Base-by-base conservation (phyloP, 2,113 vertebrate genomes). In the Oriolus oriolus region DNA sequence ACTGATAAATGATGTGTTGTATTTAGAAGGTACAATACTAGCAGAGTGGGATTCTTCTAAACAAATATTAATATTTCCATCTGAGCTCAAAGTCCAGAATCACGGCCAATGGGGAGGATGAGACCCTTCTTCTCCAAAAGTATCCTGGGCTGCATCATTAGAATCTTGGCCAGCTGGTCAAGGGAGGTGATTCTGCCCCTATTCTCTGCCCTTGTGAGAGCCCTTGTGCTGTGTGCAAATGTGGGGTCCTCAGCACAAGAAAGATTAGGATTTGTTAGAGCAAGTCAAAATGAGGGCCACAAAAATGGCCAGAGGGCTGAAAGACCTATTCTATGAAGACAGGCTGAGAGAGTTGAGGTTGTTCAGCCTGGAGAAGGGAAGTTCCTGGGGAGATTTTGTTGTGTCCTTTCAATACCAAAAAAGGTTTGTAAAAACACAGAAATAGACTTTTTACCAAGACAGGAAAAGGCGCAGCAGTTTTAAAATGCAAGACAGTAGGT, bases 51-150 rank as follows among this genome's bases (percentile, higher is more conserved):
- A n/a, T 45, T 22, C 18, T 90, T 93, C 41, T 59, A 74, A 84
- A 30, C 1, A 39, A 57, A 79, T 85, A 27, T 6, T 56, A 33
- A 18, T 37, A 4, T 53, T 88, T 61, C 7, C 19, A 47, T 7
- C 49, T 39, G 8, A 87, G 57, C 8, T 39, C 41, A 2, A 49
- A 56, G 41, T 41, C 26, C 35, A 69, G 16, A 65, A 66, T 57
- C 18, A 65, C 0, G 1, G 18, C 1, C 14, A 56, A 22, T 0
- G 5, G 7, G 14, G 23, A 57, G 3, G 16, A 90, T 0, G 1
- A n/a, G 30, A 26, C 1, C 3, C 16, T 76, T 92, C 45, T 76
- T 70, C 39, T 23, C 18, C 21, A 21, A 39, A 83, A 56, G 3
- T n/a, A 3, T 35, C 7, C 13, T 61, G 24, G 11, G 13, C 13